Evolutionary conservation across 2,888 invertebrate genomes (phyloP), one percentile per base, ranked within the genome.

Genomic region (Heliothis peltigera): DNA sequence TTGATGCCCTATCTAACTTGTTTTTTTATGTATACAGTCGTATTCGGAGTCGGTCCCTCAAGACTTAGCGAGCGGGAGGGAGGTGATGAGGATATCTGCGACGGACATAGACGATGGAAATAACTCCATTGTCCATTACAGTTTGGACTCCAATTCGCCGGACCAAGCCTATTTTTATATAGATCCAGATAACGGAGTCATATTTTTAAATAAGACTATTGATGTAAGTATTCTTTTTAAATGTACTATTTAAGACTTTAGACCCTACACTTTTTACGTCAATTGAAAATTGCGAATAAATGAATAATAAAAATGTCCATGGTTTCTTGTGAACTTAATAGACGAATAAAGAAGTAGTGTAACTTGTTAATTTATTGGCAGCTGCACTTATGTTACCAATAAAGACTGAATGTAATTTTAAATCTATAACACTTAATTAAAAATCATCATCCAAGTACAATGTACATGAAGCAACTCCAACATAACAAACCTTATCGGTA

Each of bases 71-170:
- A 95, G 96, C 67, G 96, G 96, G 17, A 94, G 96, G 60, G 97
- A 97, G 87, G 98, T 98, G 70, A 98, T 98, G 97, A 96, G 98
- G 87, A 97, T 98, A 88, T 98, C 98, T 66, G 98, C 98, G 17
- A 98, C 98, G 32, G 98, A 98, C 90, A 97, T 98, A 77, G 99
- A 99, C 86, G 98, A 98, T 85, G 98, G 98, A 15, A 97, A 97
- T 87, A 99, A 99, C 94, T 98, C 98, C 64, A 96, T 97, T 80
- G 96, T 99, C 12, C 96, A 96, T 71, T 99, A 98, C 89, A 95
- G 94, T 72, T 90, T 96, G 76, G 93, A 94, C 75, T 89, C 93
- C 22, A 92, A 93, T 61, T 93, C 94, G 21, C 92, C 93, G 28
- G 94, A 94, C 77, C 92, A 92, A 75, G 96, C 96, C 10, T 98